Evolutionary conservation across 2,888 invertebrate species (phyloP), one percentile per base, ranked within the genome.

Genomic region (Artemia sinica): DNA sequence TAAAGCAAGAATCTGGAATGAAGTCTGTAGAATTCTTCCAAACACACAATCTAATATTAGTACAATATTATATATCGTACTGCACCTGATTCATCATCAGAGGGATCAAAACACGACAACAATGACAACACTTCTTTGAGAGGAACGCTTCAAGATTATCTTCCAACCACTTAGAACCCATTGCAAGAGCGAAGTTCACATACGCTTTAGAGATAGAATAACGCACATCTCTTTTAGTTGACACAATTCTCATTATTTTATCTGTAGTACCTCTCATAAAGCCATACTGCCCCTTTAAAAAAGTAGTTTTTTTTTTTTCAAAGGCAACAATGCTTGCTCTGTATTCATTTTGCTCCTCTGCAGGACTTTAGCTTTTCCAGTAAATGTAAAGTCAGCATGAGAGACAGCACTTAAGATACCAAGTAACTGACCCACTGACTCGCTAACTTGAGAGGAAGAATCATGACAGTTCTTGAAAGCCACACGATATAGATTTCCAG

Each of bases 161-260:
- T 79, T 98, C 97, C 71, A 98, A 78, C 97, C 97, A 98, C 1
- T 86, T 84, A 10, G 91, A 87, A 50, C 97, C 97, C 84, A 97
- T 85, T 74, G 88, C 87, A 78, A 91, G 89, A 0, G 93, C 89
- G 77, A 97, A 92, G 68, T 91, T 87, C 49, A 98, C 95, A 77
- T 98, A 98, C 0, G 94, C 90, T 91, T 91, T 77, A 72, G 79
- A n/a, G 9, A 58, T 58, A 18, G 63, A n/a, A 18, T n/a, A n/a
- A 18, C 63, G 63, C 18, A 58, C 8, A 28, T 58, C 63, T 11
- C 18, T 58, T 28, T 58, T 58, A 18, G 63, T 28, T 58, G 63
- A 58, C 9, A n/a, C 63, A 58, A n/a, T 28, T 18, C 63, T 28
- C 63, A 58, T 58, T 10, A 58, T n/a, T 28, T 58, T 58, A 10